Percentiles rank a stretch among this genome's conserved stretches.
Conservation (phyloP, 1,140 invertebrate species). For the Lerema accius region DNA sequence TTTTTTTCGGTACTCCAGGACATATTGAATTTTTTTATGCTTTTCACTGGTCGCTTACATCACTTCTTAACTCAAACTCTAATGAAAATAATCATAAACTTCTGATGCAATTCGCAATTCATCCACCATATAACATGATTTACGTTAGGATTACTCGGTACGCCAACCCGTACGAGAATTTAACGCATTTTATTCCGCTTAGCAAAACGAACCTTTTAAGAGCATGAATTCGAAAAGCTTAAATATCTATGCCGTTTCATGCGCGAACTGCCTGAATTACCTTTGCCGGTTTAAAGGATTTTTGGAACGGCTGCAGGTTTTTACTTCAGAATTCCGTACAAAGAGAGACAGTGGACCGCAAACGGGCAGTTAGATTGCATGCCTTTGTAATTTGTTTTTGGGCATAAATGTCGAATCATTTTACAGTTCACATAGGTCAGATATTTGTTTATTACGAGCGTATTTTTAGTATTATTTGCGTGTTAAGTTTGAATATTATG, state of each 20-base stretch:
- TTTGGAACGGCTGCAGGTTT: slow-evolving; percentile 1
- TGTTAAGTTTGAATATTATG: no score
- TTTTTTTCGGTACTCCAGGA: no score
- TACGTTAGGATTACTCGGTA: no score
- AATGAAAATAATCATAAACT: no score
- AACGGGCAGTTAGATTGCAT: slow-evolving; percentile 3
- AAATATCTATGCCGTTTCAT: slow-evolving; percentile 4
- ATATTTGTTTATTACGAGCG: no score
- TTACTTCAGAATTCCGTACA: background rate
- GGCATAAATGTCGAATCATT: background rate
- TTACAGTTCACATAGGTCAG: background rate
- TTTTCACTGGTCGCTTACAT: no score
- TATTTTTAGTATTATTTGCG: no score
- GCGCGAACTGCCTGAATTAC: slow-evolving; percentile 7
- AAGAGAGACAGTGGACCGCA: background rate
- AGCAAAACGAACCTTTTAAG: background rate
- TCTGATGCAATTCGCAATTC: no score
- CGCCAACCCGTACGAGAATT: no score
- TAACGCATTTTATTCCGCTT: background rate
- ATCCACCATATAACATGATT: no score
- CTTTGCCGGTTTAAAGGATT: slow-evolving; percentile 5
- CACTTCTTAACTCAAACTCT: no score
- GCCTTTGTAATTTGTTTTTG: background rate
- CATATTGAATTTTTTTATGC: no score
- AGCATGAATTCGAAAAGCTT: background rate